Evolutionary conservation across 2,888 invertebrate species (phyloP).

Genomic region (Margaritifera margaritifera): DNA sequence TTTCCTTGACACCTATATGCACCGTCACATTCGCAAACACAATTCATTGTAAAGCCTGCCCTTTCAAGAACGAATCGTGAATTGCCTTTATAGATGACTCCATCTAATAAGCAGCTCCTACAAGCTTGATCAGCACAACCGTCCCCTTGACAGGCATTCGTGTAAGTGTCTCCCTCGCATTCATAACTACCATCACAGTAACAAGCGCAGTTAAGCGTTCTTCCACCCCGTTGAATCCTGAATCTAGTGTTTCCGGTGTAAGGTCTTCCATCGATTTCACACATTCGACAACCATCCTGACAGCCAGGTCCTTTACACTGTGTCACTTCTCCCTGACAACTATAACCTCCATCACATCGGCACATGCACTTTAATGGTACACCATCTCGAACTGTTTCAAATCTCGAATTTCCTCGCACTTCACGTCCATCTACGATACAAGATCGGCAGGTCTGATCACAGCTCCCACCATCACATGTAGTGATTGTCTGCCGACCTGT

Average conservation of each 20-base stretch:
- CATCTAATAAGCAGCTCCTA: slow-evolving; percentile 26
- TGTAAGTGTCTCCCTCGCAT: slow-evolving; percentile 31
- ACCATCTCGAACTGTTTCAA: slow-evolving; percentile 15
- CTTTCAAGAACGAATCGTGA: slow-evolving; percentile 28
- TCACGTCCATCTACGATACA: slow-evolving; percentile 33
- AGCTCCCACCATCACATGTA: slow-evolving; percentile 9
- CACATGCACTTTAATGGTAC: slow-evolving; percentile 43
- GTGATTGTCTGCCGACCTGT: slow-evolving; percentile 13
- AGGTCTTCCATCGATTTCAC: slow-evolving; percentile 42
- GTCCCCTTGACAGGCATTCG: slow-evolving; percentile 16
- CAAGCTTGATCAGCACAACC: slow-evolving; percentile 30
- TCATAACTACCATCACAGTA: slow-evolving; percentile 62
- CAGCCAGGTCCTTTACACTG: slow-evolving; percentile 42
- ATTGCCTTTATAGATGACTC: slow-evolving; percentile 23
- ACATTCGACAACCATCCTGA: slow-evolving; percentile 43
- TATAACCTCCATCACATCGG: slow-evolving; percentile 55
- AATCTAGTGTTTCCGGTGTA: slow-evolving; percentile 54
- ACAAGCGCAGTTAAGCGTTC: slow-evolving; percentile 52
- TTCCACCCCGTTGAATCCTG: slow-evolving; percentile 40
- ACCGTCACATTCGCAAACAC: slow-evolving; percentile 40
- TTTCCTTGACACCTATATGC: slow-evolving; percentile 34
- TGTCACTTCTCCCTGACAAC: slow-evolving; percentile 39
- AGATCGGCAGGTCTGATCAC: slow-evolving; percentile 22
- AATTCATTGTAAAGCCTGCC: slow-evolving; percentile 31
- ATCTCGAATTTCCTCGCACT: slow-evolving; percentile 14